Evolutionary conservation across 2,797 vertebrate genomes (phyloP).

Genomic region (Coregonus ussuriensis): DNA sequence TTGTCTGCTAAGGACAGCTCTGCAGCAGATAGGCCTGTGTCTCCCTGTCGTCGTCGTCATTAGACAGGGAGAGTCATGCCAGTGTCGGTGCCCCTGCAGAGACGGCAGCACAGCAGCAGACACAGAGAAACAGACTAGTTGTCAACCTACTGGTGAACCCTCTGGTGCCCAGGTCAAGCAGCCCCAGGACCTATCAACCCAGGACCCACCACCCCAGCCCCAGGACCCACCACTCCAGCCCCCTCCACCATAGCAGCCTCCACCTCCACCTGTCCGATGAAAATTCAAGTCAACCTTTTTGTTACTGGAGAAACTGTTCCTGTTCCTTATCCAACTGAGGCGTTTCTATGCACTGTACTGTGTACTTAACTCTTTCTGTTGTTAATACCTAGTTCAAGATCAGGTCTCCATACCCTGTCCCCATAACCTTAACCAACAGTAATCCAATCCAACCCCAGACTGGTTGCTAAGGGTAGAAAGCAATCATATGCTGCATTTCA

Average conservation of each 20-base stretch:
- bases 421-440: background rate
- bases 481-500: background rate
- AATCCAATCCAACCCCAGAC: background rate
- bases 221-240: too few species aligned
- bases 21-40: background rate
- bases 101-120: background rate
- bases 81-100: constrained; percentile 8
- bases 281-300: background rate
- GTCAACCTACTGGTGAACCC: too few species aligned
- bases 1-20: background rate
- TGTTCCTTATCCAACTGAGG: background rate
- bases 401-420: background rate
- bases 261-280: background rate
- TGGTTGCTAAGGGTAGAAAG: background rate
- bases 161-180: background rate
- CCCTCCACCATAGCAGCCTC: too few species aligned
- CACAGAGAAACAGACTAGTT: background rate
- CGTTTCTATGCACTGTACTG: background rate
- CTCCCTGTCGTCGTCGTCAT: background rate
- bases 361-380: background rate
- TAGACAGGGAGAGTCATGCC: background rate
- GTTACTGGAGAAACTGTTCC: background rate
- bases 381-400: background rate
- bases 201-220: background rate
- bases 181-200: background rate